A percentile compares a stretch with the other conserved stretches of the same genome.
These are phyloP conservation scores for Ammodramus savannarum DNA, from an alignment of 2,113 vertebrate genomes.

Conservation along the genomic window DNA sequence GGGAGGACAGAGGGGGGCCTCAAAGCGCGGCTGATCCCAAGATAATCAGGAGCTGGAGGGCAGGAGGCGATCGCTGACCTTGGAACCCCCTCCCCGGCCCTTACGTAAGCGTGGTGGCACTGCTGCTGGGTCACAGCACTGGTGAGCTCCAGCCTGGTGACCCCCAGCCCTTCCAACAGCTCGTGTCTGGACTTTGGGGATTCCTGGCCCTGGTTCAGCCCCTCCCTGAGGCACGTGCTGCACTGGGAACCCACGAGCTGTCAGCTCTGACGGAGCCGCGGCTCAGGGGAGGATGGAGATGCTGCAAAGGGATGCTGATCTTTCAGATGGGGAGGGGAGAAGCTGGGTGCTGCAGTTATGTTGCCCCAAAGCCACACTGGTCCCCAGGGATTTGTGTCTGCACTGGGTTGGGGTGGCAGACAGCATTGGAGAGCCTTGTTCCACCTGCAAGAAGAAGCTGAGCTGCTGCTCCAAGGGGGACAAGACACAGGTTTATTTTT, in stretches of 20 bases:
- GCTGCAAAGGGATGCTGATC: background rate
- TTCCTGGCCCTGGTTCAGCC: background rate
- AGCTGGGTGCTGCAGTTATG: background rate
- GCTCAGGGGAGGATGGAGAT: background rate
- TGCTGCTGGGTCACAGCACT: background rate
- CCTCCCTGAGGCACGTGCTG: background rate
- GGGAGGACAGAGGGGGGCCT: background rate
- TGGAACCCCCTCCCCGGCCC: background rate
- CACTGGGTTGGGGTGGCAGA: background rate
- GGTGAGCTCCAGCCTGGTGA: background rate
- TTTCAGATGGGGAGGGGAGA: background rate
- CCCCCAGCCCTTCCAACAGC: background rate
- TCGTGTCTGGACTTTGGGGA: background rate
- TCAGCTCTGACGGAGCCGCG: rapidly evolving
- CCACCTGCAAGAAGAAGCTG: background rate
- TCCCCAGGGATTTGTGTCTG: background rate
- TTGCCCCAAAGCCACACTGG: background rate
- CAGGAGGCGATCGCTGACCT: background rate
- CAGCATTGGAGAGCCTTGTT: background rate
- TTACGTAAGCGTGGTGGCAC: background rate
- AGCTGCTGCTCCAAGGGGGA: background rate
- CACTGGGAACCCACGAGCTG: background rate
- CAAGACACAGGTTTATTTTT: slow-evolving; percentile 58
- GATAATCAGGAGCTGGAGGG: slow-evolving; percentile 41
- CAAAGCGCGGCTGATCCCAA: background rate